These are phyloP conservation scores for Hylaeus anthracinus DNA, from an alignment of 1,140 invertebrate genomes.

Conservation along the genomic window DNA sequence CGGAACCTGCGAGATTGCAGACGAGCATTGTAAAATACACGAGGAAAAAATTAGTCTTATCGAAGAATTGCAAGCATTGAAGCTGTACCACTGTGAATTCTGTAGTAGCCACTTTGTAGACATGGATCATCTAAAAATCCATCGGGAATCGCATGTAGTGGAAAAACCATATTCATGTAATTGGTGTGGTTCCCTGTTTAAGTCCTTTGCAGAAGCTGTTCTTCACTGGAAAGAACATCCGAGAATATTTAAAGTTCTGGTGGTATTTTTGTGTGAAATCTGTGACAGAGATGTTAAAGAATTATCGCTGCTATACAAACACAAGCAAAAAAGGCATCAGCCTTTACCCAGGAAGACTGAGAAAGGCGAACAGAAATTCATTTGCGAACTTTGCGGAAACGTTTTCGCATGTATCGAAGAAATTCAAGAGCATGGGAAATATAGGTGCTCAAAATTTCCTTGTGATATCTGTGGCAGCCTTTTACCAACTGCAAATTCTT, in stretches of 20 bases:
- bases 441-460: slow-evolving; percentile 62
- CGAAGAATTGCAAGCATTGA: slow-evolving; percentile 58
- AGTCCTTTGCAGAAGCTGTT: slow-evolving; percentile 79
- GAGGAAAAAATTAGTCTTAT: slow-evolving; percentile 60
- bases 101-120: slow-evolving; percentile 82
- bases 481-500: slow-evolving; percentile 74
- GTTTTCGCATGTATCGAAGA: slow-evolving; percentile 71
- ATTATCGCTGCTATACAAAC: slow-evolving; percentile 70
- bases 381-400: slow-evolving; percentile 79
- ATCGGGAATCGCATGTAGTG: slow-evolving; percentile 79
- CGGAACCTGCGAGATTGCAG: slow-evolving; percentile 50
- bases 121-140: slow-evolving; percentile 76
- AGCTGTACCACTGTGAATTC: slow-evolving; percentile 83
- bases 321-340: slow-evolving; percentile 73
- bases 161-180: slow-evolving; percentile 82
- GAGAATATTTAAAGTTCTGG: slow-evolving; percentile 61
- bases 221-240: slow-evolving; percentile 82
- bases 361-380: slow-evolving; percentile 67
- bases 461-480: slow-evolving; percentile 64
- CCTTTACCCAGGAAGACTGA: slow-evolving; percentile 66
- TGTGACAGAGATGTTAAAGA: slow-evolving; percentile 68
- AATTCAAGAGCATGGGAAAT: slow-evolving; percentile 78
- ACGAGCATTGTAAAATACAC: slow-evolving; percentile 59
- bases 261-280: slow-evolving; percentile 64
- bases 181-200: slow-evolving; percentile 79